Evolutionary conservation across 2,113 vertebrate genomes (phyloP).

Genomic region (Protobothrops mucrosquamatus): DNA sequence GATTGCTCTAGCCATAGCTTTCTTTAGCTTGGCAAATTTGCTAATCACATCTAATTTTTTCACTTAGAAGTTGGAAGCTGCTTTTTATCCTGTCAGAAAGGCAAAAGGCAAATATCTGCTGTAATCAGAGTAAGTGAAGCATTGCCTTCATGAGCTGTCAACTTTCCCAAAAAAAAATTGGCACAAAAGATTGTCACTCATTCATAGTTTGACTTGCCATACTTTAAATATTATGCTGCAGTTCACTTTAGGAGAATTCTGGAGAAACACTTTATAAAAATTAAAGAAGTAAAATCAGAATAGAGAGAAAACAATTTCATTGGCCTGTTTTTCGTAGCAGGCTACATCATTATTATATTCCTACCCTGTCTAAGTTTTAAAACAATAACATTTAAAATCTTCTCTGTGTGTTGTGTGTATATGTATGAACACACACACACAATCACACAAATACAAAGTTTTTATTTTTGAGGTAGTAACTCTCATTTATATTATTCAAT

Average conservation of each 20-base stretch:
- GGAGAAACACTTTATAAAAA: neutral
- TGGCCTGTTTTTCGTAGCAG: neutral
- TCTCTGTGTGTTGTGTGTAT: neutral
- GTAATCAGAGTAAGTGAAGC: neutral
- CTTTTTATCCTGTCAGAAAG: neutral
- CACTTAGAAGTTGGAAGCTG: neutral
- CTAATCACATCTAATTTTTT: neutral
- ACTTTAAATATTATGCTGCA: neutral
- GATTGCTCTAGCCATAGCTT: neutral
- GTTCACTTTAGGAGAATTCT: neutral
- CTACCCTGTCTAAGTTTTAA: neutral
- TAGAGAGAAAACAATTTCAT: neutral
- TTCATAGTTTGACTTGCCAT: neutral
- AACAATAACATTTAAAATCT: neutral
- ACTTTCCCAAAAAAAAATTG: neutral
- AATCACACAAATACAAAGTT: fast-evolving
- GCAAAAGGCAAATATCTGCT: neutral
- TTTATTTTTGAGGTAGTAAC: neutral
- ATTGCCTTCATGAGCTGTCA: neutral
- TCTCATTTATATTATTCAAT: neutral
- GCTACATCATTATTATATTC: neutral
- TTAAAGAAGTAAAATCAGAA: neutral
- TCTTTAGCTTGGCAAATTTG: neutral
- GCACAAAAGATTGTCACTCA: neutral
- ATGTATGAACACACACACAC: too few species aligned